Evolutionary conservation across 2,113 vertebrate species (phyloP), one percentile per base, ranked within the genome.

Genomic region (Sisor rabdophorus): DNA sequence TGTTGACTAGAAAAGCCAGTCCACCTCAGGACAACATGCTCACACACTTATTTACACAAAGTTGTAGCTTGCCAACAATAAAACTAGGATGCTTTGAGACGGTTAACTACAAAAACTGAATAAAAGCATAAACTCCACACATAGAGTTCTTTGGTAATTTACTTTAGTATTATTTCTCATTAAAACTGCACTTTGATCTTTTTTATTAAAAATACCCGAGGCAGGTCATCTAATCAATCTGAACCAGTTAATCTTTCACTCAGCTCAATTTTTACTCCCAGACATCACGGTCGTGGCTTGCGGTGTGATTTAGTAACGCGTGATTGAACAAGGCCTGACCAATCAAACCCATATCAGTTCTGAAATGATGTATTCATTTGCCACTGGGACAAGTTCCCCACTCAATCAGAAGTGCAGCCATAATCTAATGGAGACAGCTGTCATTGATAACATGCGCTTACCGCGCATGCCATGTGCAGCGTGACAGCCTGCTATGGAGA

Each of bases 341-440:
- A 53, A 72, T 72, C 69, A 78, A 54, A 55, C 59, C 40, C 22
- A 47, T 63, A 78, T 71, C 76, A 78, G 44, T 54, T 44, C 58
- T 48, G 67, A 72, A 72, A 78, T 72, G 69, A 78, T 78, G 59
- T 64, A 55, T 72, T 78, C 48, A 65, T 78, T 72, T 78, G 76
- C 55, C 69, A 72, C 64, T 64, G 76, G 59, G 58, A 64, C 69
- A 78, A 72, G 76, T 12, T 50, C 76, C 48, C 58, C 59, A 72
- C 76, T 78, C 76, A 64, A 78, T 78, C 76, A 72, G 58, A 61
- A 71, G 47, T 72, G 76, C 48, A 44, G 76, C 76, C 40, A 52
- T 78, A 78, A 72, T 78, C 69, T 78, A 78, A 78, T 72, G 36
- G 58, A 72, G 76, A 72, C 76, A 64, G 76, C 76, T 54, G 69